A percentile compares a stretch with the other conserved stretches of the same genome.
Evolutionary conservation across 2,113 vertebrate species (phyloP).

Genomic region (Romanogobio albipinnatus): DNA sequence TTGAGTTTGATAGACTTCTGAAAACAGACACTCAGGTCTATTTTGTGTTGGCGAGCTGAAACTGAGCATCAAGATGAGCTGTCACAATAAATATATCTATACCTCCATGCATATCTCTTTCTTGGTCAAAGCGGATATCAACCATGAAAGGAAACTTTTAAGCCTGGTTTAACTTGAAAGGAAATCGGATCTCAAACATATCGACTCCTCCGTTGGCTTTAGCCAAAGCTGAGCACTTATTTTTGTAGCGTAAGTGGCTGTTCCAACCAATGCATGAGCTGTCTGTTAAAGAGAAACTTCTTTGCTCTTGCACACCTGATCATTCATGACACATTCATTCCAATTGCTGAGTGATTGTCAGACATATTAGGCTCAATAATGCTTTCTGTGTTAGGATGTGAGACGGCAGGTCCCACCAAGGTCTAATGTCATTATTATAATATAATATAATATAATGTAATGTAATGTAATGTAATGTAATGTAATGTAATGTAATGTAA

Average conservation of each 20-base stretch:
- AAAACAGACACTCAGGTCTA: background rate
- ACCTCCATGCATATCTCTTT: slow-evolving; percentile 2
- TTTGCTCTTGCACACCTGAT: slow-evolving; percentile 6
- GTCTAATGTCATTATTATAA: background rate
- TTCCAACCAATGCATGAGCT: background rate
- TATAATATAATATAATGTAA: too few relatives aligned
- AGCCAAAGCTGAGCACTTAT: background rate
- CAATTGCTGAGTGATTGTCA: slow-evolving; percentile 62
- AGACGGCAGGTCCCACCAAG: background rate
- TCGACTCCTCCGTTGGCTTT: background rate
- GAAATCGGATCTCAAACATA: slow-evolving; percentile 16
- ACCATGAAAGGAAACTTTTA: slow-evolving; percentile 57
- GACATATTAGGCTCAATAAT: slow-evolving; percentile 22
- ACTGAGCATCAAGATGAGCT: slow-evolving; percentile 42
- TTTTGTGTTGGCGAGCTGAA: slow-evolving; percentile 44
- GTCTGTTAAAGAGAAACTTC: background rate
- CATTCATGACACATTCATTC: slow-evolving; percentile 36
- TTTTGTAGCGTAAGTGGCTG: background rate
- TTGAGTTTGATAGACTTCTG: background rate
- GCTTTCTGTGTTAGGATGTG: background rate
- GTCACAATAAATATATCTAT: slow-evolving; percentile 48
- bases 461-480: too few relatives aligned
- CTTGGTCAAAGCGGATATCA: slow-evolving; percentile 57
- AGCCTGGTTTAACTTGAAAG: slow-evolving; percentile 38
- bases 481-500: too few relatives aligned